A percentile compares a stretch with the other conserved stretches of the same genome.
These are phyloP conservation scores for Galeopterus variegatus DNA, from an alignment of 2,113 vertebrate species.

Conservation along the genomic window DNA sequence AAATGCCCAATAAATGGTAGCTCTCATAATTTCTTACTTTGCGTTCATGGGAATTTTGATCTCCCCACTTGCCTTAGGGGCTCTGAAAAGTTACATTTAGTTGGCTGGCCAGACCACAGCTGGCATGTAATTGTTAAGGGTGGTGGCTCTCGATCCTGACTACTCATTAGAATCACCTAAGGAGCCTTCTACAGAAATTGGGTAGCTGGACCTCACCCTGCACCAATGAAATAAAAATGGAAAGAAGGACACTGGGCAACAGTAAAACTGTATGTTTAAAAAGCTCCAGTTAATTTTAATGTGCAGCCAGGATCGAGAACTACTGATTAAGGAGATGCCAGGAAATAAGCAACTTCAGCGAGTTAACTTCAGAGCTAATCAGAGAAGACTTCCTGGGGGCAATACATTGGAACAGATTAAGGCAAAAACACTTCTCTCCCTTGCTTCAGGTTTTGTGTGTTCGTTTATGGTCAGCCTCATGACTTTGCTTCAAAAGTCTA, in stretches of 20 bases:
- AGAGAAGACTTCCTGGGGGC: neutral
- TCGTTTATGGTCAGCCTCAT: neutral
- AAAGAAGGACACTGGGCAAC: neutral
- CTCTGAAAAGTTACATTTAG: slow-evolving; percentile 25
- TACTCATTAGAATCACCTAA: neutral
- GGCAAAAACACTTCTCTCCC: neutral
- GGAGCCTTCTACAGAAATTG: neutral
- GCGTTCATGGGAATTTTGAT: neutral
- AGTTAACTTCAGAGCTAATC: neutral
- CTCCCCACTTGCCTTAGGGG: neutral
- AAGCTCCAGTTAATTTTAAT: neutral
- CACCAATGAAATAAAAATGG: neutral
- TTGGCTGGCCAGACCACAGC: neutral
- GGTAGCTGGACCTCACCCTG: neutral
- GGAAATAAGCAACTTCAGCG: neutral
- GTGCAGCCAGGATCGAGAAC: neutral
- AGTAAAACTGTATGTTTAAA: neutral
- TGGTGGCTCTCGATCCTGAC: neutral
- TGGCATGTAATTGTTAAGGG: neutral
- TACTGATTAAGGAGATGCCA: neutral
- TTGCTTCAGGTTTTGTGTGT: neutral
- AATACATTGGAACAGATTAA: neutral
- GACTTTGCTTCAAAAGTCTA: neutral
- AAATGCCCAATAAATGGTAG: neutral
- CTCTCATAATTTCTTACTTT: neutral